Evolutionary conservation across 1,140 invertebrate species (phyloP).

Genomic region (Camponotus floridanus): DNA sequence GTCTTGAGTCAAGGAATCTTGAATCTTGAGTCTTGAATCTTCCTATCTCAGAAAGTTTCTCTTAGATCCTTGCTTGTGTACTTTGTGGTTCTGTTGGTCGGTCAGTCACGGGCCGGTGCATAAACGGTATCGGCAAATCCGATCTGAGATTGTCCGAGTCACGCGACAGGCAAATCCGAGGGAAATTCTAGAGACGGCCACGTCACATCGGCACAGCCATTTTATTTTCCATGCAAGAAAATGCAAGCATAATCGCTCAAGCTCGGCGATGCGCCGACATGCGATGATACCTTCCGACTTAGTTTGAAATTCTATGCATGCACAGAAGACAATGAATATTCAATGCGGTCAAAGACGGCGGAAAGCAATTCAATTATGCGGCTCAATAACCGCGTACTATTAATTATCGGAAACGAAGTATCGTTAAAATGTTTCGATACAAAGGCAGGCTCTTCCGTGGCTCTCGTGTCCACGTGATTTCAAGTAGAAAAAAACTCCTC

Average conservation of each 20-base stretch:
- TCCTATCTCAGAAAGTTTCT: neutral
- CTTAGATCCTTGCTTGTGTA: slow-evolving; percentile 37
- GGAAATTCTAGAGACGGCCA: slow-evolving; percentile 2
- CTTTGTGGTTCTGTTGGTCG: slow-evolving; percentile 19
- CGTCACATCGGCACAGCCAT: slow-evolving; percentile 50
- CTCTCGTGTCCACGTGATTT: neutral
- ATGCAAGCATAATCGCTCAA: slow-evolving; percentile 70
- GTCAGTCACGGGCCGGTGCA: slow-evolving; percentile 12
- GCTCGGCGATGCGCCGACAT: slow-evolving; percentile 64
- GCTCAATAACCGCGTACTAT: slow-evolving; percentile 46
- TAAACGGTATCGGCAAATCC: slow-evolving; percentile 64
- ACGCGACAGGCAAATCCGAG: slow-evolving; percentile 61
- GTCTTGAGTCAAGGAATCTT: too few species aligned
- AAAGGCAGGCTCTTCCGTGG: neutral
- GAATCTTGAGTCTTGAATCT: too few species aligned
- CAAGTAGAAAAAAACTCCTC: slow-evolving; percentile 11
- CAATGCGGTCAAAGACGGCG: slow-evolving; percentile 55
- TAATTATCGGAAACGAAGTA: slow-evolving; percentile 43
- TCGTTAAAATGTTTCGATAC: neutral
- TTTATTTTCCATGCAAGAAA: slow-evolving; percentile 70
- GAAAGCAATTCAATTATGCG: slow-evolving; percentile 59
- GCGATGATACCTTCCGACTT: slow-evolving; percentile 65
- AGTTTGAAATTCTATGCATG: slow-evolving; percentile 73
- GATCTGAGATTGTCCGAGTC: slow-evolving; percentile 64
- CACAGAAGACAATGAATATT: slow-evolving; percentile 69